phyloP scores from a whole-genome alignment of 2,888 invertebrate species.

The Augochlorella aurata region DNA sequence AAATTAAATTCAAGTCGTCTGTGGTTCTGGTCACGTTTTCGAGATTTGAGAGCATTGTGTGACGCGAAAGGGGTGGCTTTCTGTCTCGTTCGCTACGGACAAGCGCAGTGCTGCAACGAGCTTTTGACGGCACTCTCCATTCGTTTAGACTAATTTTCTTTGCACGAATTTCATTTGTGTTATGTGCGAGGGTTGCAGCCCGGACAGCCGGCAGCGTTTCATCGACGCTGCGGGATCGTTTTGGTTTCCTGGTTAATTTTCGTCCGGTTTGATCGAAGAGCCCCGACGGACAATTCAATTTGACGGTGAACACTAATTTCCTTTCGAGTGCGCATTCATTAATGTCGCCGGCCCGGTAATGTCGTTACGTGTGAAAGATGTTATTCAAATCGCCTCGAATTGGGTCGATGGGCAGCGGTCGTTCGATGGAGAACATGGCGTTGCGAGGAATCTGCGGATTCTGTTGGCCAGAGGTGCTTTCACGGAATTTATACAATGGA shows the following conservation, averaged over 20 bases:
- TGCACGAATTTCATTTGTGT: neutral
- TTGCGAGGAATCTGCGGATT: no score
- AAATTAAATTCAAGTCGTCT: no score
- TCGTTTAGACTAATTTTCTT: conserved; percentile 16
- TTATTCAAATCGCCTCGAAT: conserved; percentile 7
- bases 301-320: neutral
- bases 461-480: no score
- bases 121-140: neutral
- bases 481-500: no score
- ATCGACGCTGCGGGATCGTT: neutral
- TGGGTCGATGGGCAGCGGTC: neutral
- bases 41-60: no score
- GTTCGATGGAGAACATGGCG: neutral
- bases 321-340: conserved; percentile 4
- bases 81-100: neutral
- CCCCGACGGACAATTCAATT: neutral
- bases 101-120: neutral
- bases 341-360: neutral
- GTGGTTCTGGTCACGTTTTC: no score
- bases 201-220: neutral
- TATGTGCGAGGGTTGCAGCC: neutral
- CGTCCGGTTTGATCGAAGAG: neutral
- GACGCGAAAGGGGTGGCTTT: neutral
- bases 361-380: conserved; percentile 4
- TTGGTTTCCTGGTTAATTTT: conserved; percentile 1